Evolutionary conservation across 2,888 invertebrate genomes (phyloP).

Genomic region (Hypselothyrea guttata): DNA sequence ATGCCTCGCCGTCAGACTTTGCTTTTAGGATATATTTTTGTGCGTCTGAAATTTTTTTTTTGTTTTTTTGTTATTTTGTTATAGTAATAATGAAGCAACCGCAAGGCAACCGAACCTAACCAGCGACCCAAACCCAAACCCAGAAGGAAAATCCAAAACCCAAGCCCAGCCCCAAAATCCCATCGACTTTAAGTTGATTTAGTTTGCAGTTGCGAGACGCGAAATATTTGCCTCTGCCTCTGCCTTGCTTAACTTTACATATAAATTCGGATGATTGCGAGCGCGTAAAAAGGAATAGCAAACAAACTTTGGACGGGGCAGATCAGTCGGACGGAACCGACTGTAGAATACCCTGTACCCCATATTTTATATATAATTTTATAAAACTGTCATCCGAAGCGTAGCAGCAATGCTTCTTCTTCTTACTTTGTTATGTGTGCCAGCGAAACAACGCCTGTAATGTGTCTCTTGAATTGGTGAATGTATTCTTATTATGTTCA

Average conservation of each 20-base stretch:
- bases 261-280: constrained; percentile 70
- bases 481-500: too few relatives aligned
- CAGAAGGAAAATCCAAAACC: too few relatives aligned
- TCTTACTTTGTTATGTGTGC: too few relatives aligned
- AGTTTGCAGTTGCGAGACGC: constrained; percentile 51
- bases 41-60: too few relatives aligned
- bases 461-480: too few relatives aligned
- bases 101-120: constrained; percentile 38
- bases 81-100: constrained; percentile 65
- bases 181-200: constrained; percentile 65
- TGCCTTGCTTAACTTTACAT: constrained; percentile 66
- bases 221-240: constrained; percentile 59
- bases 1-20: constrained; percentile 39
- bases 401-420: too few relatives aligned
- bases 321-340: too few relatives aligned
- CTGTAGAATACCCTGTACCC: too few relatives aligned
- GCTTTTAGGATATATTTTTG: constrained; percentile 30
- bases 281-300: constrained; percentile 37
- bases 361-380: too few relatives aligned
- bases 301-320: too few relatives aligned
- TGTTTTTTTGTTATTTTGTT: neutral
- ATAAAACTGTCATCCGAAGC: too few relatives aligned
- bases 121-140: constrained; percentile 26
- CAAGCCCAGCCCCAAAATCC: constrained; percentile 12
- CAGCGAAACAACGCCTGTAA: too few relatives aligned